Base-by-base conservation (phyloP, 2,113 vertebrate genomes). In the Agapornis roseicollis region DNA sequence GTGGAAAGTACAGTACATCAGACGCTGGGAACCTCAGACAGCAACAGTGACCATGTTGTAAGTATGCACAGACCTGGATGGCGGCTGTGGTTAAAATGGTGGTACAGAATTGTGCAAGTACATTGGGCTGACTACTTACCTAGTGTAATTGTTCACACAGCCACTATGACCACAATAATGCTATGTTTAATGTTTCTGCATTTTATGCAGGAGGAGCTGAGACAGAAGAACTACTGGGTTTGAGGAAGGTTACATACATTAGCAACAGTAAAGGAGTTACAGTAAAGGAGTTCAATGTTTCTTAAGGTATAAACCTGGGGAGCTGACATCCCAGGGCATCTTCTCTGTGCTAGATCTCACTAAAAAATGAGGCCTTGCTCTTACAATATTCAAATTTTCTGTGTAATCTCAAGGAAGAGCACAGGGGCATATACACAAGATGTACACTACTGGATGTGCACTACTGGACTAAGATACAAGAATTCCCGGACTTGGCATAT, bases 1-100 rank as follows among this genome's bases (percentile, higher is more conserved):
- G 13, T 35, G 39, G 66, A 22, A 69, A 39, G 17, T 2, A 7
- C 19, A 37, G 25, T 9, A 41, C 44, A 18, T 22, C 31, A 35
- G 15, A 52, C 23, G 46, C 82, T 16, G 29, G 72, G 71, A 77
- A 79, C 76, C 49, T n/a, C 17, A 0, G 42, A 29, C 9, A 42
- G n/a, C 13, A 72, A 50, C 37, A 46, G 14, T 6, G 58, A 56
- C 44, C 8, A 5, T 0, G 2, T 11, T 0, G 2, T 11, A 58
- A 41, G 29, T 4, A 44, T 69, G 39, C 0, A 20, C 12, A 39
- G 56, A 65, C 12, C 52, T 79, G 47, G n/a, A 31, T 79, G 47
- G n/a, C 22, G 52, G 17, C 29, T 50, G 52, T 14, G 42, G 52
- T 23, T 56, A 58, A 35, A 86, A 68, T 1, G 4, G 50, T 14